These are phyloP conservation scores for Caretta caretta DNA, from an alignment of 2,113 vertebrate genomes.

Conservation along the genomic window DNA sequence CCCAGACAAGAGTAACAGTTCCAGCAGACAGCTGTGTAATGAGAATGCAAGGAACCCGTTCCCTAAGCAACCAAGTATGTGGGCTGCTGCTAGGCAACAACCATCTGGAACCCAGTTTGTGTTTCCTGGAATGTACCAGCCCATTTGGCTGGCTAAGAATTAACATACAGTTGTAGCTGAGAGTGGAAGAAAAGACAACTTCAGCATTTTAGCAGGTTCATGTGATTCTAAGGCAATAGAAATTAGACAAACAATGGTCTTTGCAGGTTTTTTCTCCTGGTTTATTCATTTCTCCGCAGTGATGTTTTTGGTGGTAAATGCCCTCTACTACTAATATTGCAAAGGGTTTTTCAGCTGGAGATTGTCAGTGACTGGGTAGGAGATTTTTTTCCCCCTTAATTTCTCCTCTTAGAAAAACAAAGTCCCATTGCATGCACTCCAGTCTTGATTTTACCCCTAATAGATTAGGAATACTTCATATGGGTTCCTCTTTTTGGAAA, in stretches of 20 bases:
- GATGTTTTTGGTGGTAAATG: neutral
- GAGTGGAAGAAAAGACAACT: neutral
- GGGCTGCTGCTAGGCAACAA: neutral
- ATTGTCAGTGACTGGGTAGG: neutral
- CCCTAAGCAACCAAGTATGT: neutral
- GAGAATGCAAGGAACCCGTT: neutral
- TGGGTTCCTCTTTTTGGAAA: neutral
- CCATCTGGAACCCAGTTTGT: neutral
- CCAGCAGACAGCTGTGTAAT: neutral
- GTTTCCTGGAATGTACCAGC: conserved; percentile 18
- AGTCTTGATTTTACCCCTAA: neutral
- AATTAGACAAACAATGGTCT: neutral
- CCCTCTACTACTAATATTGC: neutral
- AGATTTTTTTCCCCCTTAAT: neutral
- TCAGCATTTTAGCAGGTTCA: neutral
- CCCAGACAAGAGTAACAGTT: neutral
- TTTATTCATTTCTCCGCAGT: neutral
- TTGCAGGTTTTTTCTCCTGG: neutral
- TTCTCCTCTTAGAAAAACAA: neutral
- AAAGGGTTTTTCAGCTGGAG: neutral
- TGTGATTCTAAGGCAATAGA: neutral
- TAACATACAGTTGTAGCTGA: neutral
- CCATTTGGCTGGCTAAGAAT: neutral
- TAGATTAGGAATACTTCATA: neutral
- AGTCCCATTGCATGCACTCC: fast-evolving